Evolutionary conservation across 2,113 vertebrate species (phyloP), one percentile per base, ranked within the genome.

Genomic region (Lates calcarifer): DNA sequence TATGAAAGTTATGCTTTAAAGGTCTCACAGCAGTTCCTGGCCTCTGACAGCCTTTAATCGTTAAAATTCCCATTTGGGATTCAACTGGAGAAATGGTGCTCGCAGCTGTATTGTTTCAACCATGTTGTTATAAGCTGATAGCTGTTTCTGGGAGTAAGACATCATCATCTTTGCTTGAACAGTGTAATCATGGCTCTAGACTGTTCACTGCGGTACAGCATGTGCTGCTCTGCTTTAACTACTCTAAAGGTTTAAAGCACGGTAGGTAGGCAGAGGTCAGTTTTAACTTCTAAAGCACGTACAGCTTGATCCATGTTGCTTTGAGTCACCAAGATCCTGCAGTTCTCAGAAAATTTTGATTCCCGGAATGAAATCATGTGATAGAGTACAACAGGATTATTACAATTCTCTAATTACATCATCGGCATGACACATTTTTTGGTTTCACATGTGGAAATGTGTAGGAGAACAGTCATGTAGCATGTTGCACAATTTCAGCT

Each of bases 51-150:
- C 45, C 14, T 70, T 81, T 74, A 58, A 70, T 77, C 11, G 28
- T 80, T 41, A 68, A 70, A 63, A 56, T 75, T 79, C 33, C 57
- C 37, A 20, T 62, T 69, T 79, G 69, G 37, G 57, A 79, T 37
- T 51, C 15, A 67, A 35, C 17, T 82, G n/a, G 24, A 55, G 10
- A 71, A 35, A 39, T 37, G 33, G 15, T 55, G 45, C 77, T 45
- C 24, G 58, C 31, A 70, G 70, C 37, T 73, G 45, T 62, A 49
- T 68, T 72, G 41, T 64, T 62, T 67, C 13, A 45, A 63, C 49
- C 35, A 1, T 65, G n/a, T 55, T 83, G 39, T 81, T 68, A n/a
- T 43, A 47, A 55, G 37, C 13, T 26, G 9, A 57, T 62, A 22
- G 56, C 29, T 33, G 20, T 60, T 86, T 75, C 55, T 76, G 35